Base-by-base conservation (phyloP, 2,888 invertebrate genomes). In the Orchesella flavescens region DNA sequence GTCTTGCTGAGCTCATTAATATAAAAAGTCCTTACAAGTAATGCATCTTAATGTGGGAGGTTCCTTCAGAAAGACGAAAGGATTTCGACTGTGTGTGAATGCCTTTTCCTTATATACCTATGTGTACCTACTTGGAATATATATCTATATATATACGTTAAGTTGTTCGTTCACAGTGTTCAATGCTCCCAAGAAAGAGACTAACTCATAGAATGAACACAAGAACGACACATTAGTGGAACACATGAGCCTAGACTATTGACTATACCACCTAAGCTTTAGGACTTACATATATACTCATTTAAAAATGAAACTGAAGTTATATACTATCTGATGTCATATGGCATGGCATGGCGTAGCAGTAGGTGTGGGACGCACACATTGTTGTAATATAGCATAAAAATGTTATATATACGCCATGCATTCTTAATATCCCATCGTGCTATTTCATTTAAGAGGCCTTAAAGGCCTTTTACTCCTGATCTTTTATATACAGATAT, bases 41-140 rank as follows among this genome's bases (percentile, higher is more conserved):
- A 82, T 82, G 76, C 82, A 76, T 81, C 75, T 76, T 82, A 82
- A 75, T 82, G 82, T 61, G 82, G 71, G 71, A 65, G 76, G 72
- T 23, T 53, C 43, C 17, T 78, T 78, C 61, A 79, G 61, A 63
- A 61, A 61, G 53, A 5, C 59, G 24, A 23, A 21, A 59, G 76
- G 23, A 76, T 68, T 59, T 57, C 44, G 44, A 76, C 9, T 66
- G 68, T 68, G 76, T 44, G 57, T 59, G 15, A 34, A 34, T 34
- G 34, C 7, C 34, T 34, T 34, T 34, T 34, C 34, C n/a, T n/a
- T n/a, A n/a, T 34, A 34, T 34, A 34, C 34, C 2, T 34, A 7
- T 7, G 7, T 34, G 34, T 34, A 34, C 34, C 34, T 34, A 34
- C 7, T 34, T 34, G 34, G 34, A 34, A 34, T 34, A 34, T 34